Base-by-base conservation (phyloP, 2,797 vertebrate genomes). In the Discoglossus pictus region DNA sequence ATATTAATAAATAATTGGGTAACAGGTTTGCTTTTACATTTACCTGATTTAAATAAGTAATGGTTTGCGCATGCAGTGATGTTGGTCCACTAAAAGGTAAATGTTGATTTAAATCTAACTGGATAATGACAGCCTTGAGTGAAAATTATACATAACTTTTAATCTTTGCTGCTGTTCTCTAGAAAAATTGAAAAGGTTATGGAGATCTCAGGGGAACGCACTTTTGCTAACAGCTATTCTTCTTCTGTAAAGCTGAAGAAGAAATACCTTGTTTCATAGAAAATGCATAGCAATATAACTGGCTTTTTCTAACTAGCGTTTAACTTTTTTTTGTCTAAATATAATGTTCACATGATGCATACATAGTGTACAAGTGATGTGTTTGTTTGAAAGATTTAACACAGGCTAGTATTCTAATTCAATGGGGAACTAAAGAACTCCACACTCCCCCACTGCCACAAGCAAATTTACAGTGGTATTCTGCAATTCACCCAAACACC, bases 1-100 rank as follows among this genome's bases (percentile, higher is more conserved):
- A 64, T 58, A 44, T n/a, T 1, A 51, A 34, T 35, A 59, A 59
- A 52, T 50, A 40, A 70, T 70, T 48, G 12, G 27, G 15, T 50
- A 12, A 4, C 31, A 48, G 21, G 11, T 47, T 31, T 62, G 42
- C n/a, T 13, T 25, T 25, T 24, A 9, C 18, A 23, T 39, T 51
- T 13, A 36, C 13, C 46, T 27, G 15, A 53, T 54, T 39, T 35
- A 50, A 27, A 17, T 31, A 54, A 51, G 20, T 38, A 43, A 44
- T 58, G 18, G 39, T 53, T 27, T 39, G 16, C 40, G 21, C 18
- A 16, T 24, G 23, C 15, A 13, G 35, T 52, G 20, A 48, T 8
- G 17, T 31, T 40, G 31, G 17, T 55, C 4, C 2, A 6, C 10
- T 61, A 31, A 61, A 15, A 56, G 23, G 21, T n/a, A 47, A 13